Base-by-base conservation (phyloP, 1,140 invertebrate species). In the Eupristina koningsbergeri region DNA sequence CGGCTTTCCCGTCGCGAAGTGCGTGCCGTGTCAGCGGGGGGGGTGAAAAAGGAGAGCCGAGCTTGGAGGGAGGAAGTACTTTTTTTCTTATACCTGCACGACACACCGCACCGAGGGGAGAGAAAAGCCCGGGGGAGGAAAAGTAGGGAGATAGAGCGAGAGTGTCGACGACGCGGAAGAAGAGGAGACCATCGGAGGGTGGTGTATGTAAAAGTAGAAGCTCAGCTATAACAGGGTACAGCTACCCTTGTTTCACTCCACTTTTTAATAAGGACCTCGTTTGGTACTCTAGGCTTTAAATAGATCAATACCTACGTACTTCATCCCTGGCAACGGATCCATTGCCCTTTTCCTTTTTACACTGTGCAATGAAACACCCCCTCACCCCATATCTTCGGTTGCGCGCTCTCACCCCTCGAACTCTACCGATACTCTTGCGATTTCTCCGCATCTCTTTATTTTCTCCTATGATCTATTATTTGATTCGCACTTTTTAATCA, bases 221-320 rank as follows among this genome's bases (percentile, higher is more conserved):
- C 53, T 31, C 71, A 26, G 76, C 31, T 63, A 45, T 41, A 78
- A 45, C 76, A 77, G 73, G 34, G 81, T 86, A 82, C 83, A 83
- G 87, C 88, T 89, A 89, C 87, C 90, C 90, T 89, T 88, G 89
- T 90, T 92, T 91, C 89, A 91, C 91, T 92, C 90, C 87, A 89
- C 90, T 92, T 92, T 92, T 91, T 92, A 91, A 92, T 92, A 92
- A 92, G 90, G 90, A 91, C 89, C 90, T 92, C 91, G 90, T 92
- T 92, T 91, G 91, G 89, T 91, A 90, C 90, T 92, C 91, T 91
- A 92, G 90, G 91, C 91, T 91, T 92, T 92, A 92, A 92, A 92
- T 92, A 92, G 90, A 92, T 92, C 91, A 92, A 92, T 92, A 92
- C 91, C 89, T 89, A 89, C 91, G 89, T 89, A 91, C 89, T 91